These are phyloP conservation scores for Rhamnusium bicolor DNA, from an alignment of 2,888 invertebrate species.

Conservation along the genomic window DNA sequence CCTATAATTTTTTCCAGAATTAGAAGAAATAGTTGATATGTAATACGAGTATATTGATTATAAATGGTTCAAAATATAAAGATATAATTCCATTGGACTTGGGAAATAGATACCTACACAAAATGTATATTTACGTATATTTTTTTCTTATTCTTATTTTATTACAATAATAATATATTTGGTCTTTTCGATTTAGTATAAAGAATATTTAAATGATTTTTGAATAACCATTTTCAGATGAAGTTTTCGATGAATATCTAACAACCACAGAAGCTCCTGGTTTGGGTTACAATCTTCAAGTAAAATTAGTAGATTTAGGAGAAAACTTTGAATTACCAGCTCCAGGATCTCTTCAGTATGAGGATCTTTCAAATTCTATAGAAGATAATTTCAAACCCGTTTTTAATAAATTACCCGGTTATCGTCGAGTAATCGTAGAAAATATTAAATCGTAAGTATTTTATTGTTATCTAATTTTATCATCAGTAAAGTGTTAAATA, in stretches of 20 bases:
- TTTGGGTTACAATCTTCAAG: constrained; percentile 79
- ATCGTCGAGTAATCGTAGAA: constrained; percentile 79
- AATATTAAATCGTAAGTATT: constrained; percentile 80
- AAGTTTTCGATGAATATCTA: constrained; percentile 72
- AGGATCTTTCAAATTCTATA: constrained; percentile 79
- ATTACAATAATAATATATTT: too few relatives aligned
- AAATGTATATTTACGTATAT: too few relatives aligned
- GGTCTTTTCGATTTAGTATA: too few relatives aligned
- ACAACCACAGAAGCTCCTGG: constrained; percentile 79
- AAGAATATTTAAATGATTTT: background rate
- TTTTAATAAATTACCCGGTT: constrained; percentile 80
- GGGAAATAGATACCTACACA: too few relatives aligned
- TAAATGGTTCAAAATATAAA: too few relatives aligned
- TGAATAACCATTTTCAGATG: constrained; percentile 67
- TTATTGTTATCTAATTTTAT: background rate
- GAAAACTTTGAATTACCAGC: constrained; percentile 84
- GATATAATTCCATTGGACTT: too few relatives aligned
- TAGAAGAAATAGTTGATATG: too few relatives aligned
- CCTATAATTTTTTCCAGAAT: background rate
- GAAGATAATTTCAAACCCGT: constrained; percentile 78
- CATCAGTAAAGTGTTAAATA: background rate
- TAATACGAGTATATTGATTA: too few relatives aligned
- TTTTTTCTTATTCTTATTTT: too few relatives aligned
- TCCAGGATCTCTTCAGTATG: constrained; percentile 82
- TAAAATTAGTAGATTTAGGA: constrained; percentile 84